phyloP scores from a whole-genome alignment of 2,797 vertebrate genomes.

The Spatula versicolor region DNA sequence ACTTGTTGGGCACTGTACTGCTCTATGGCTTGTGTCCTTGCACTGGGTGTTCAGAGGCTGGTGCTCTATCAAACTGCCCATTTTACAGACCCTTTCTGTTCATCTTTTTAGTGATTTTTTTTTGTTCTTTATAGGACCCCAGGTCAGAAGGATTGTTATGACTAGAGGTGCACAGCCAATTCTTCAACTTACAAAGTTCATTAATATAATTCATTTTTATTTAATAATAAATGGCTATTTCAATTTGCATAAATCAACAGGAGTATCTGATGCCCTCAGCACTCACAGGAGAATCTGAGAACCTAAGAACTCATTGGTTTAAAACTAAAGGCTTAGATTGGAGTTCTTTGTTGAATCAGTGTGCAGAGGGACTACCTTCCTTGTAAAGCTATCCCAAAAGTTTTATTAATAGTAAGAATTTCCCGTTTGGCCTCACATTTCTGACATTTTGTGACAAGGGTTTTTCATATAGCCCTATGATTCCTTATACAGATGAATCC shows the following conservation, averaged over 20 bases:
- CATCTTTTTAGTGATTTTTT: background rate
- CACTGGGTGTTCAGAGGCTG: rapidly evolving
- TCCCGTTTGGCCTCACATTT: background rate
- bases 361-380: background rate
- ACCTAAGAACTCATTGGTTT: background rate
- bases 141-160: background rate
- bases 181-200: background rate
- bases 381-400: background rate
- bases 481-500: background rate
- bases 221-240: background rate
- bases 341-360: background rate
- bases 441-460: background rate
- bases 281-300: background rate
- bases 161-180: background rate
- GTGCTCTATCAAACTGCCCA: background rate
- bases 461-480: background rate
- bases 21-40: background rate
- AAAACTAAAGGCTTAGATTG: background rate
- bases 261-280: background rate
- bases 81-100: background rate
- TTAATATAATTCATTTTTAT: background rate
- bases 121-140: no score
- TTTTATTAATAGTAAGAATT: background rate
- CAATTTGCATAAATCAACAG: background rate
- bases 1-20: rapidly evolving